Base-by-base conservation (phyloP, 1,140 invertebrate species). In the Zaprionus africanus region DNA sequence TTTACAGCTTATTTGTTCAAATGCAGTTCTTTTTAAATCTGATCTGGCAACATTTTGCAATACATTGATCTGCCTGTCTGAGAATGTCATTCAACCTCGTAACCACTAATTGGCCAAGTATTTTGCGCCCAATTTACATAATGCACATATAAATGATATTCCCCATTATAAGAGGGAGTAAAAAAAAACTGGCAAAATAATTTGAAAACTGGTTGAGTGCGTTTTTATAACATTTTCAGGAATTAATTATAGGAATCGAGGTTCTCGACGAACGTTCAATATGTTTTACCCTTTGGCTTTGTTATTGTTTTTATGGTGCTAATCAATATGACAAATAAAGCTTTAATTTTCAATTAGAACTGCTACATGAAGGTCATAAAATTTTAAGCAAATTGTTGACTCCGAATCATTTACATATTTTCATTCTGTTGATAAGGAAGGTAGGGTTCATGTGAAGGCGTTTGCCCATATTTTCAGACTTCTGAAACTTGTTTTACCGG, bases 11-110 rank as follows among this genome's bases (percentile, higher is more conserved):
- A 4, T 24, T 24, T 24, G 24, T 28, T 28, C 26, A 28, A 28
- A 28, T 28, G 26, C 1, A 28, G 26, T 1, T 28, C 6, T 28
- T 28, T 31, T 31, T 6, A 31, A 31, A 31, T 31, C 0, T 9
- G 28, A 31, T 31, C 0, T 31, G 28, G 9, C 31, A 11, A 9
- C 2, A 4, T 34, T 34, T 34, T 7, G 7, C 28, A 6, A 31
- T 4, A 11, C 4, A 34, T 11, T 3, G 31, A 34, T 34, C 31
- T 34, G 31, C 58, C 51, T 59, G 46, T 24, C 24, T 36, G n/a
- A 17, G 24, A 58, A 56, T 56, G 71, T 68, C 76, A 63, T 78
- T 78, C 72, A 74, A 78, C 76, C 63, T 75, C n/a, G 57, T 24
- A 5, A 31, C 31, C 28, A 66, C 17, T 53, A 28, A 56, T 41